phyloP scores from a whole-genome alignment of 2,888 invertebrate species.

The Drosophila antonietae region DNA sequence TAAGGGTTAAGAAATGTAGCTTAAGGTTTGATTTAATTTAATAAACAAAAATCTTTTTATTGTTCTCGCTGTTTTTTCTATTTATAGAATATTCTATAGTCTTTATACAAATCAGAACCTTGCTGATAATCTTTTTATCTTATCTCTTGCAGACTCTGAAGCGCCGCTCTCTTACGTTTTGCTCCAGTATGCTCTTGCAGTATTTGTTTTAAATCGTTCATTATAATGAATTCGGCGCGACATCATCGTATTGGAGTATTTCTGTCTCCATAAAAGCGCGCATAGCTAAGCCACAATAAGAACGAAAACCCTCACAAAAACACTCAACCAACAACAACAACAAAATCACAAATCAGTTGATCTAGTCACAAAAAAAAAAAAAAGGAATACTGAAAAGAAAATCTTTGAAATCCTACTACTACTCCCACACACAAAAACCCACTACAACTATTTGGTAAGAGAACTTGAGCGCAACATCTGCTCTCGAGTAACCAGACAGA shows the following conservation, averaged over 20 bases:
- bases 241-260: slow-evolving; percentile 85
- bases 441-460: slow-evolving; percentile 4
- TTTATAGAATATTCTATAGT: not conserved
- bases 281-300: slow-evolving; percentile 15
- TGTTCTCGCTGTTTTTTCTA: not conserved
- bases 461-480: slow-evolving; percentile 4
- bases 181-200: slow-evolving; percentile 76
- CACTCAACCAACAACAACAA: slow-evolving; percentile 19
- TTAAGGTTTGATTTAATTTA: not conserved
- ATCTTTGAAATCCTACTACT: slow-evolving; percentile 17
- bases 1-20: not conserved
- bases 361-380: slow-evolving; percentile 72
- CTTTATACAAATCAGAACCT: not conserved
- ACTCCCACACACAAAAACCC: not conserved
- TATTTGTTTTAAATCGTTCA: slow-evolving; percentile 77
- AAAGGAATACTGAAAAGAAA: slow-evolving; percentile 41
- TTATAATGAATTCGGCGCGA: slow-evolving; percentile 84
- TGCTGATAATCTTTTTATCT: not conserved
- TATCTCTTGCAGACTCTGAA: slow-evolving; percentile 54
- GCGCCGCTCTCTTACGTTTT: slow-evolving; percentile 37
- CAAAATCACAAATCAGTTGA: slow-evolving; percentile 43
- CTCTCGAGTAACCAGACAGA: slow-evolving; percentile 13
- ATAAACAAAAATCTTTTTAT: too few relatives aligned
- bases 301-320: slow-evolving; percentile 6
- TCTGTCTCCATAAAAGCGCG: slow-evolving; percentile 83